Evolutionary conservation across 2,888 invertebrate species (phyloP), one percentile per base, ranked within the genome.

Genomic region (Hesperia comma): DNA sequence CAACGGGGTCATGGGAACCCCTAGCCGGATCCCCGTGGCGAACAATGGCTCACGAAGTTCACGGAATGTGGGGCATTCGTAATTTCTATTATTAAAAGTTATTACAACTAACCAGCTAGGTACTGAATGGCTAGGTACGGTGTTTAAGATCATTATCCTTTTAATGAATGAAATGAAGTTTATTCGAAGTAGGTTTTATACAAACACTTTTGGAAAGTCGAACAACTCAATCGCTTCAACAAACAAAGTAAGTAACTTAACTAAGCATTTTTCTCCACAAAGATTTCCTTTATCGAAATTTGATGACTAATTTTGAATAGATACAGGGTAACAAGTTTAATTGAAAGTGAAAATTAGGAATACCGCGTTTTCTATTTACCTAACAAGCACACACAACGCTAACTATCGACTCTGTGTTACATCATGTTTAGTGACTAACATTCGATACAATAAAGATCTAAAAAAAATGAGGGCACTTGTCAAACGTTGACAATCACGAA

Each of bases 1-100:
- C 79, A 73, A 69, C 70, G 57, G 62, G 64, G 72, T 61, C 61
- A 61, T 58, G 69, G 67, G 62, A 64, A 64, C 17, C 58, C 63
- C 58, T 40, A 37, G 40, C 37, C 56, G 43, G 49, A 61, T 37
- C 61, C 56, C 64, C 49, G 12, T 51, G 49, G 51, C 10, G 37
- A 60, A 60, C 67, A 67, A 67, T 63, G 12, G 64, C 14, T n/a
- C 41, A 54, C 61, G 61, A 53, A 12, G 57, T 17, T 41, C 21
- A 43, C 14, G 41, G 57, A 61, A 40, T 54, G 54, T 54, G 33
- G 54, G n/a, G 32, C 54, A 33, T 15, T 15, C 32, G 54, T 15
- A 33, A 54, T 33, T 54, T 54, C 14, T 54, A 54, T 33, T 33
- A 15, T 54, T 51, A 51, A 19, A 51, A 46, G 15, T 15, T 51